Evolutionary conservation across 1,140 invertebrate genomes (phyloP).

Genomic region (Oncopodura yosiiana): DNA sequence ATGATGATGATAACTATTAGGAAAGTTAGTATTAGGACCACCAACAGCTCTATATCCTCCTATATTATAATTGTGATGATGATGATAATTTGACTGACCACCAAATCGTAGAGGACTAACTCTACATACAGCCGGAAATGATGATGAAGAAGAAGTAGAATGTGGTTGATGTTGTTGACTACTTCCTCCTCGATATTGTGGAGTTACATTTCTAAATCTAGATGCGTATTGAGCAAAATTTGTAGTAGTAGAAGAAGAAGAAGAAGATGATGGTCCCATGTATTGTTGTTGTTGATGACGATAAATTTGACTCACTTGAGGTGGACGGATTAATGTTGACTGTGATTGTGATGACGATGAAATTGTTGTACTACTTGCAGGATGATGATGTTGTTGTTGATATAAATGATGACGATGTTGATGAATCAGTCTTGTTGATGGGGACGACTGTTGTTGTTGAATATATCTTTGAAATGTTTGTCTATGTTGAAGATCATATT

Average conservation of each 20-base stretch:
- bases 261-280: constrained; percentile 1
- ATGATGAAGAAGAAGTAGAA: not conserved
- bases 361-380: not conserved
- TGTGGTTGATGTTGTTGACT: not conserved
- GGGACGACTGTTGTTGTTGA: not conserved
- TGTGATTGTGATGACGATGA: not conserved
- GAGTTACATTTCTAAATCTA: not conserved
- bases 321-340: not conserved
- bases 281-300: not conserved
- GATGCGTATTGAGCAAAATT: not conserved
- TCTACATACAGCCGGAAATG: constrained; percentile 5
- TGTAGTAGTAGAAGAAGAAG: not conserved
- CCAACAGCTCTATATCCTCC: not conserved
- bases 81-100: not conserved
- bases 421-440: not conserved
- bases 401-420: not conserved
- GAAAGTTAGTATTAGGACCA: constrained; percentile 2
- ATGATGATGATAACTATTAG: constrained; percentile 1
- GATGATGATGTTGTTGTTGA: not conserved
- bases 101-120: not conserved
- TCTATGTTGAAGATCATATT: not conserved
- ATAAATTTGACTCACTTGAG: too few species aligned
- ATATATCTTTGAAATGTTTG: not conserved
- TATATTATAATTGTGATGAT: not conserved
- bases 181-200: not conserved